Evolutionary conservation across 1,140 invertebrate species (phyloP), one percentile per base, ranked within the genome.

Genomic region (Drosophila mojavensis): DNA sequence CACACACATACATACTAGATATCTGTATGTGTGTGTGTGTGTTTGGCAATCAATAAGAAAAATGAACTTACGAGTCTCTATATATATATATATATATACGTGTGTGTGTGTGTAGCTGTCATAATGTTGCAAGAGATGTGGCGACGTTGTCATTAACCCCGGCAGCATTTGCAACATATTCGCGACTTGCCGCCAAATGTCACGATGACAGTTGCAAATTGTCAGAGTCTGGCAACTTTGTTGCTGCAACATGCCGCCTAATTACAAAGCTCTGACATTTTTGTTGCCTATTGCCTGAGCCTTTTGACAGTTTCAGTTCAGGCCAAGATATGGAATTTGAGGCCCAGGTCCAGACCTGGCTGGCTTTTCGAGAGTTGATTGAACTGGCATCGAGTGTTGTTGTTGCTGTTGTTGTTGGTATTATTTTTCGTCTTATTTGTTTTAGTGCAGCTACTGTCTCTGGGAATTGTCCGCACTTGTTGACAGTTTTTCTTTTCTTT

Each of bases 181-280:
- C 55, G 61, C 47, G 55, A 67, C 51, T 59, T 63, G 72, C 72
- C 60, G 72, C 67, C 60, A 75, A 75, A 75, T 75, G 73, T 71
- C 73, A 75, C 47, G 71, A 65, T 75, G 73, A 71, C 73, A 75
- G 73, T 75, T 75, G 73, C 73, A 75, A 71, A 75, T 75, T 75
- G 72, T 75, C 67, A 75, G 72, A 4, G 26, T 26, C 13, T 58
- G 66, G 62, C 69, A 41, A 50, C 48, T 28, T 41, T 43, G 33
- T 28, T 63, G 47, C 48, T 9, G 48, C 36, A 39, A 39, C 50
- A 20, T 64, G 39, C 36, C 43, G 5, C 43, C 73, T 75, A 75
- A 75, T 75, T 75, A 75, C 73, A 70, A 64, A 71, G 70, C 67
- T 71, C 70, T 71, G 73, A 71, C 67, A 75, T 75, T 71, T 75